A percentile compares a stretch with the other conserved stretches of the same genome.
These are phyloP conservation scores for Prionace glauca DNA, from an alignment of 2,797 vertebrate species.

Conservation along the genomic window DNA sequence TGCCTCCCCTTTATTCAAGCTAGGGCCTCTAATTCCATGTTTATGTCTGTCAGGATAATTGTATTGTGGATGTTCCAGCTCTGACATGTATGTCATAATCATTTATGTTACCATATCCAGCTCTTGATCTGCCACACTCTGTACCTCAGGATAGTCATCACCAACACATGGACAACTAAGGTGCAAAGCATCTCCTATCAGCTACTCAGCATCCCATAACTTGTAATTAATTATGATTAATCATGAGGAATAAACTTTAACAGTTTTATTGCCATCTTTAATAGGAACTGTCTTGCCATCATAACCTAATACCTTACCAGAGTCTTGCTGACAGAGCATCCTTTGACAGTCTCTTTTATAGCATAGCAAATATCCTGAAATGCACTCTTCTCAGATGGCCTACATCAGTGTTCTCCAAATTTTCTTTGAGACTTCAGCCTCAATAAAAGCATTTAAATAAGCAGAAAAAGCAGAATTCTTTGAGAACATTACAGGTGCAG, in stretches of 20 bases:
- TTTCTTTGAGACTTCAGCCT: neutral
- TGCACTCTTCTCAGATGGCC: neutral
- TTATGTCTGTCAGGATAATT: neutral
- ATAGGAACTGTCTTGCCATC: neutral
- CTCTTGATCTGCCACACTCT: neutral
- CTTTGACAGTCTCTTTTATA: neutral
- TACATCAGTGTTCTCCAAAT: neutral
- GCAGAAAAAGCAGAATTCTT: neutral
- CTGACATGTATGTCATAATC: neutral
- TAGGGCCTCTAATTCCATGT: too few species aligned
- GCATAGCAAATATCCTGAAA: neutral
- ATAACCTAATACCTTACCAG: neutral
- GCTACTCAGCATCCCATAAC: neutral
- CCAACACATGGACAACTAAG: neutral
- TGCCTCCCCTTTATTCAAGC: too few species aligned
- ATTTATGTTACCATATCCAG: neutral
- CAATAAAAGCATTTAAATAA: neutral
- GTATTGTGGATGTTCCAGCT: neutral
- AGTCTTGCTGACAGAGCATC: neutral
- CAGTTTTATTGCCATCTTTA: neutral
- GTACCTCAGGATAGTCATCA: neutral
- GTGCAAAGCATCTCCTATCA: neutral
- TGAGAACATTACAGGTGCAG: too few species aligned
- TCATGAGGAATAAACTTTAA: neutral
- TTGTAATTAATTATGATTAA: neutral